These are phyloP conservation scores for Drosophila lacicola DNA, from an alignment of 2,888 invertebrate genomes.

Conservation along the genomic window DNA sequence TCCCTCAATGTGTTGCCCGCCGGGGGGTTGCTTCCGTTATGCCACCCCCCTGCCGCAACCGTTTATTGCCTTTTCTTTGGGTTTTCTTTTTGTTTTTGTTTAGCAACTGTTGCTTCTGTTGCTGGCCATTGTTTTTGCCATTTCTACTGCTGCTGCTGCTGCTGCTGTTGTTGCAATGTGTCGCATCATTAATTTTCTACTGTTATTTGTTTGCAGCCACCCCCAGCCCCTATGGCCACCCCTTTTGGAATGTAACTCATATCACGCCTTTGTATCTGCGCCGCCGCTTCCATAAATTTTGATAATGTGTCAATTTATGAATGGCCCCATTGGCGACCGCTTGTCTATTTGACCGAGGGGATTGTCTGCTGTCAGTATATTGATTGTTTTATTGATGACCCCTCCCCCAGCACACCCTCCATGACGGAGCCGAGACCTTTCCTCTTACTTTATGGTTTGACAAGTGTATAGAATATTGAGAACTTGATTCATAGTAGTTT, in stretches of 20 bases:
- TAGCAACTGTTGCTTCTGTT: constrained; percentile 72
- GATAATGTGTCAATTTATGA: constrained; percentile 81
- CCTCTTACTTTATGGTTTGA: constrained; percentile 38
- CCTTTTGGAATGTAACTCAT: constrained; percentile 41
- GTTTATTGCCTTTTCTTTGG: constrained; percentile 54
- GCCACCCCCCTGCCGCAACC: constrained; percentile 10
- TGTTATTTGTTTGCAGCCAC: constrained; percentile 69
- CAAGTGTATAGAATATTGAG: constrained; percentile 49
- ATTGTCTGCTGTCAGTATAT: constrained; percentile 77
- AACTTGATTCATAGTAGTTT: constrained; percentile 30
- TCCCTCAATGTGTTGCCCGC: constrained; percentile 45
- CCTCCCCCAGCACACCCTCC: neutral
- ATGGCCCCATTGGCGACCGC: constrained; percentile 54
- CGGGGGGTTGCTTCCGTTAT: constrained; percentile 45
- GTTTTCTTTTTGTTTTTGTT: constrained; percentile 8
- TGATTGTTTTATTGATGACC: constrained; percentile 78
- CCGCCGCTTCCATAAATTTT: constrained; percentile 70
- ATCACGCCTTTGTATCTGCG: constrained; percentile 61
- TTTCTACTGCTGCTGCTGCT: constrained; percentile 15
- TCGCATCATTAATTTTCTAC: constrained; percentile 78
- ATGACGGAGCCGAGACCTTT: neutral
- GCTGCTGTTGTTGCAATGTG: constrained; percentile 56
- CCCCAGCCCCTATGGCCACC: neutral
- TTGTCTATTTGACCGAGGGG: constrained; percentile 53
- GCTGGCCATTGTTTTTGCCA: constrained; percentile 33